A percentile compares a stretch with the other conserved stretches of the same genome.
Evolutionary conservation across 1,140 invertebrate species (phyloP).

Genomic region (Drosophila pachea): DNA sequence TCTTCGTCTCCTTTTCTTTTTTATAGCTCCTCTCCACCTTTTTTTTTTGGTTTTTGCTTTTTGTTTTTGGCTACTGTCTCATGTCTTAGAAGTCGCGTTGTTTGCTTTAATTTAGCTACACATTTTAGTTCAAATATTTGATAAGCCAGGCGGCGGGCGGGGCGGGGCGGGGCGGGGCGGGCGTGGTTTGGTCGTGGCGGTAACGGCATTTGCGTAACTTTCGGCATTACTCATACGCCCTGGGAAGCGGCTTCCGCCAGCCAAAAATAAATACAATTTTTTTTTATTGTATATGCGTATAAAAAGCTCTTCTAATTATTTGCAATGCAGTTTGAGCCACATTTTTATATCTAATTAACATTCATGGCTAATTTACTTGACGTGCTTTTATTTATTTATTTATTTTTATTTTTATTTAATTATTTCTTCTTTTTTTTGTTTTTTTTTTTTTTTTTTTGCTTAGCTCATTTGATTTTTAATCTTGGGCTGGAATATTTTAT

Average conservation of each 20-base stretch:
- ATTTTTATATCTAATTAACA: conserved; percentile 20
- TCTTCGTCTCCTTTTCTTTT: conserved; percentile 36
- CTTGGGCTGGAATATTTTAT: conserved; percentile 1
- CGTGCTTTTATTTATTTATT: conserved; percentile 18
- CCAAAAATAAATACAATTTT: not conserved
- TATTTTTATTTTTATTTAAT: conserved; percentile 3
- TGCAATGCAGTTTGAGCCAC: conserved; percentile 6
- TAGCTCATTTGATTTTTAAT: too few species aligned
- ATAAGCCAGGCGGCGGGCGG: conserved; percentile 43
- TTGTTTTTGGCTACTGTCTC: conserved; percentile 42
- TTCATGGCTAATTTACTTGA: conserved; percentile 21
- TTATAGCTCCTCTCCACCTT: not conserved
- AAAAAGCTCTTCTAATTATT: conserved; percentile 23
- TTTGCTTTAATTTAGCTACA: conserved; percentile 71
- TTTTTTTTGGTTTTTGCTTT: too few species aligned
- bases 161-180: not conserved
- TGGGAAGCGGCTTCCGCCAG: conserved; percentile 27
- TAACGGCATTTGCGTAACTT: conserved; percentile 54
- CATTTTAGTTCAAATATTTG: conserved; percentile 75
- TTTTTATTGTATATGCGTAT: conserved; percentile 53
- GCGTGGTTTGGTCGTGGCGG: not conserved
- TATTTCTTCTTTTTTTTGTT: too few species aligned
- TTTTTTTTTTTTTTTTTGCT: conserved; percentile 13
- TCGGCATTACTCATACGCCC: conserved; percentile 68
- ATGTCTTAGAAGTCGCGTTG: conserved; percentile 33